Conservation (phyloP, 30 jellyfish, hydroid and myxozoan genomes). For the Aurelia sp. region DNA sequence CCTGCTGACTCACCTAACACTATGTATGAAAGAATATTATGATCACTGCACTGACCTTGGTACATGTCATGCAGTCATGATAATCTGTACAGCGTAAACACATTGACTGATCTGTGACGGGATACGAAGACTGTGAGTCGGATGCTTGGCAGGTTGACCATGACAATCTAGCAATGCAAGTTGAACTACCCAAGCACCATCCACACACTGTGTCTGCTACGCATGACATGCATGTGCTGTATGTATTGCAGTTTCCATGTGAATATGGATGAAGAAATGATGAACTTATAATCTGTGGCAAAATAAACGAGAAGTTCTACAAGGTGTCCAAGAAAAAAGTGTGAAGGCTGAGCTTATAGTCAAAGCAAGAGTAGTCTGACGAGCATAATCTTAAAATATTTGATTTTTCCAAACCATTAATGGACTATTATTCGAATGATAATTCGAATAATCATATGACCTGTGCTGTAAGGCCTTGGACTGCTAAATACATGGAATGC, state of each 20-base stretch:
- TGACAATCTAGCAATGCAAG: conserved; percentile 61
- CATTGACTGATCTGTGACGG: conserved; percentile 20
- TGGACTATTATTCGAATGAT: no score
- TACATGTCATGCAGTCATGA: conserved; percentile 72
- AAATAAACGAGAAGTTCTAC: neutral
- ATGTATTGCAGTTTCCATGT: conserved; percentile 57
- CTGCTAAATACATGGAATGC: no score
- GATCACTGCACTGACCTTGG: conserved; percentile 39
- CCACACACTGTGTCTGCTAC: conserved; percentile 87
- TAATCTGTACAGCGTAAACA: conserved; percentile 71
- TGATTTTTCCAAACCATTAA: no score
- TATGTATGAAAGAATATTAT: no score
- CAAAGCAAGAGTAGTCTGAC: no score
- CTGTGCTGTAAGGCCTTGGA: no score
- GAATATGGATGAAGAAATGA: conserved; percentile 76
- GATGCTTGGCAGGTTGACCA: conserved; percentile 62
- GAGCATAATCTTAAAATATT: no score
- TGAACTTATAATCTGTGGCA: conserved; percentile 23
- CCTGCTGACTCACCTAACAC: no score
- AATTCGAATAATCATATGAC: no score
- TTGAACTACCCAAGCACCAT: conserved; percentile 72
- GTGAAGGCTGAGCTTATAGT: no score
- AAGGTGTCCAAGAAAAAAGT: neutral
- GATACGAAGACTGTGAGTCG: conserved; percentile 10
- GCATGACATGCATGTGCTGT: conserved; percentile 83